Percentiles rank a stretch among this genome's conserved stretches.
phyloP scores from a whole-genome alignment of 2,888 invertebrate genomes.

The Neocrepidodera transversa region DNA sequence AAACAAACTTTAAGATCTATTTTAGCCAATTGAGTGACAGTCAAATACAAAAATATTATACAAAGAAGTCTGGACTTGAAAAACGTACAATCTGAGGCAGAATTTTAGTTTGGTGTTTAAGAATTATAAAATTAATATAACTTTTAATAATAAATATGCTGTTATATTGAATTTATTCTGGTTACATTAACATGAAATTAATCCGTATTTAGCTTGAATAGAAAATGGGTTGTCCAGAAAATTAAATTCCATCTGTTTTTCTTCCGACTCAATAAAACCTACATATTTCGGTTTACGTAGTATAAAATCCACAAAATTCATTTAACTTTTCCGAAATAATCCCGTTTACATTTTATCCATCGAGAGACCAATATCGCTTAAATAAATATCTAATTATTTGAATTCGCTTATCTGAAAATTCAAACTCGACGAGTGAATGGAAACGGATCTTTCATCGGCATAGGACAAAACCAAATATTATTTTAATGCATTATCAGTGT shows the following conservation, averaged over 20 bases:
- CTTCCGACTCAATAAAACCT: background rate
- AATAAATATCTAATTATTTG: slow-evolving; percentile 17
- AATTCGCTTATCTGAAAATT: slow-evolving; percentile 8
- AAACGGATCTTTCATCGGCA: slow-evolving; percentile 14
- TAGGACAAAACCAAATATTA: slow-evolving; percentile 28
- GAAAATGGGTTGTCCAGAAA: too few species aligned
- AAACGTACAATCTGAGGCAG: too few species aligned
- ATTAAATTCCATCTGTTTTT: slow-evolving; percentile 23
- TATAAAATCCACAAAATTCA: background rate
- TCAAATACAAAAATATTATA: too few species aligned
- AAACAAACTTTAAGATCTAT: too few species aligned
- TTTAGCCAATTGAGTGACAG: too few species aligned
- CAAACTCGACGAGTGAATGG: background rate
- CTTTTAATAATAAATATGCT: too few species aligned
- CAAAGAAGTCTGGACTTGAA: too few species aligned
- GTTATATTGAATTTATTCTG: too few species aligned
- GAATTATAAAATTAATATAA: too few species aligned
- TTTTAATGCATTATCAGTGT: slow-evolving; percentile 37
- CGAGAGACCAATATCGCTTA: slow-evolving; percentile 4
- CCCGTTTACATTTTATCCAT: background rate
- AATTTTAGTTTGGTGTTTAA: too few species aligned
- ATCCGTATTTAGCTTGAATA: too few species aligned
- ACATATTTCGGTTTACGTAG: background rate
- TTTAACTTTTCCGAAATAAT: slow-evolving; percentile 12
- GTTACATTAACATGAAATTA: too few species aligned